These are phyloP conservation scores for Natator depressus DNA, from an alignment of 2,113 vertebrate genomes.

Conservation along the genomic window DNA sequence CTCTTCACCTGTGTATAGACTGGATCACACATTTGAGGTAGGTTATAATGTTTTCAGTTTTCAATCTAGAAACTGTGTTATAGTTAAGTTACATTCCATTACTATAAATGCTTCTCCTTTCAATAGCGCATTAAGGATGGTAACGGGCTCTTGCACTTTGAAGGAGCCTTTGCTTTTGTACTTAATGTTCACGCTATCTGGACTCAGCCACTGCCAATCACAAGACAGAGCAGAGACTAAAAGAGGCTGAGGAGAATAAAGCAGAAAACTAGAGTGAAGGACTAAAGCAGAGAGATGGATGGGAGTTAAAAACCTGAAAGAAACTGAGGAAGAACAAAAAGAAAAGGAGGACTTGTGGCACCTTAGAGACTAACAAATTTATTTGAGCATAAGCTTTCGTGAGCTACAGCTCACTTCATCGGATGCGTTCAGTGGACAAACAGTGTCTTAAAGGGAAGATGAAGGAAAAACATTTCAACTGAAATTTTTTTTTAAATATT, in stretches of 20 bases:
- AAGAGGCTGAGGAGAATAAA: not conserved
- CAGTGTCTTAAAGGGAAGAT: not conserved
- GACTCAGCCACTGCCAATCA: not conserved
- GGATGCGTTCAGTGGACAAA: too few relatives aligned
- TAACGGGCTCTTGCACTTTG: not conserved
- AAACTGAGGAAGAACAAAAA: not conserved
- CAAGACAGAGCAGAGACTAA: not conserved
- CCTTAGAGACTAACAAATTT: too few relatives aligned
- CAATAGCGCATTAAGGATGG: not conserved
- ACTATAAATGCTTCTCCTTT: not conserved
- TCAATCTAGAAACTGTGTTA: not conserved
- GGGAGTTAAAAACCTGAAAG: not conserved
- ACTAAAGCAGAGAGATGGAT: not conserved
- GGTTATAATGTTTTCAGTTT: constrained; percentile 44
- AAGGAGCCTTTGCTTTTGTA: not conserved
- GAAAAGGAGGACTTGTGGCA: too few relatives aligned
- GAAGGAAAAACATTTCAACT: not conserved
- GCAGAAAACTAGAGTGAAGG: not conserved
- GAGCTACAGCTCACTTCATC: too few relatives aligned
- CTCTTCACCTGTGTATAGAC: constrained; percentile 94
- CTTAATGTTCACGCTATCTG: not conserved
- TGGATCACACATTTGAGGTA: constrained; percentile 99
- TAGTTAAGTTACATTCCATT: not conserved
- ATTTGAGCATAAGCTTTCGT: too few relatives aligned
- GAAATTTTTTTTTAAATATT: not conserved